Evolutionary conservation across 64 coral and sea anemone genomes (phyloP), one percentile per base, ranked within the genome.

Genomic region (Montipora cactus): DNA sequence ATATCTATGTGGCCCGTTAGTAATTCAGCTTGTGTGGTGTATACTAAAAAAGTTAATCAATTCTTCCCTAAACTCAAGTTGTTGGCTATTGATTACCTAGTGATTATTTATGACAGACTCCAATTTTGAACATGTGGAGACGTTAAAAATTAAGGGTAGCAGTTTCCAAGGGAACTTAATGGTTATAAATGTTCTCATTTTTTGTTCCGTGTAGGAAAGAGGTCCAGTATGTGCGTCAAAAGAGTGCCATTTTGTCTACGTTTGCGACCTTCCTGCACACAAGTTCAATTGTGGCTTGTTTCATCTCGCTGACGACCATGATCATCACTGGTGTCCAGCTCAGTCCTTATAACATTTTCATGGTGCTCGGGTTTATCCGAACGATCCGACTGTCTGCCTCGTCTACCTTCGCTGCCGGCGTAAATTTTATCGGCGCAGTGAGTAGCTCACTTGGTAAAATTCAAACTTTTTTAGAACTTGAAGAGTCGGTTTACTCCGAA

Each of bases 181-280:
- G 37, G 37, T 37, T 37, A 37, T 37, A 15, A 15, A 3, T 57
- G 49, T 11, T 53, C 4, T 4, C 37, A 9, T 53, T 78, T 18
- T 53, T 73, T 51, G 14, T 84, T 19, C 21, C 49, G 37, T 22
- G 15, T 59, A 97, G 96, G 79, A 94, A 97, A 83, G 96, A 97
- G 71, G 84, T 91, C 22, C 82, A 87, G 51, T 59, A 92, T 37
- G 80, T 92, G 18, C 79, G 87, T 8, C 96, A 97, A 79, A 97
- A 91, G 58, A 97, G 93, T 59, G 96, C 89, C 70, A 92, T 97
- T 59, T 45, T 97, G 12, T 89, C 83, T 8, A 94, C 93, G 23
- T 95, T 97, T 46, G 96, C 92, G 21, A 95, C 96, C 13, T 93
- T 97, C 28, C 75, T 97, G 7, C 94, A 97, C 79, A 97, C 96